Evolutionary conservation across 2,888 invertebrate species (phyloP).

Genomic region (Mactromeris polynyma): DNA sequence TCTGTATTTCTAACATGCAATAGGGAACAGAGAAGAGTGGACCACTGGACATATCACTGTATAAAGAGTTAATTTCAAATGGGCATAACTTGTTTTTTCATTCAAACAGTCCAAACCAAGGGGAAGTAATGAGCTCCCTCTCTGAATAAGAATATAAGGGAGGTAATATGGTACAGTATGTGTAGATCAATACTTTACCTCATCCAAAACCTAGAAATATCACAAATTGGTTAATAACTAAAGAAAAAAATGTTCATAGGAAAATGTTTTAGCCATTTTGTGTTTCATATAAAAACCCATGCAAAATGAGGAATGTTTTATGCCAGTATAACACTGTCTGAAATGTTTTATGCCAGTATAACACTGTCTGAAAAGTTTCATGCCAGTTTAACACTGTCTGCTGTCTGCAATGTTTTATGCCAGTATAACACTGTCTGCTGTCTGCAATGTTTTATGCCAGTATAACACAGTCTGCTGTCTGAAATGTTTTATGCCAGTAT

Average conservation of each 20-base stretch:
- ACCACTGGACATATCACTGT: neutral
- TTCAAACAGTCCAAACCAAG: neutral
- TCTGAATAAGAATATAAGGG: neutral
- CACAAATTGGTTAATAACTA: neutral
- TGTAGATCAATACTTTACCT: conserved; percentile 55
- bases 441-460: too few relatives aligned
- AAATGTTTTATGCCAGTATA: too few relatives aligned
- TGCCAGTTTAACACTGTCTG: too few relatives aligned
- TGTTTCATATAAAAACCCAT: too few relatives aligned
- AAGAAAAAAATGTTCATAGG: neutral
- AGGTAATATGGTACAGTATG: conserved; percentile 21
- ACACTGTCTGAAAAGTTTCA: too few relatives aligned
- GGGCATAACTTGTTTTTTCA: neutral
- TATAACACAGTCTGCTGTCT: too few relatives aligned
- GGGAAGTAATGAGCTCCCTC: neutral
- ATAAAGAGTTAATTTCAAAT: neutral
- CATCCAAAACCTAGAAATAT: conserved; percentile 54
- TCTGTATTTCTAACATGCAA: neutral
- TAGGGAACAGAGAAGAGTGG: neutral
- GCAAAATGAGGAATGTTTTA: too few relatives aligned
- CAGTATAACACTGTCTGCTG: too few relatives aligned
- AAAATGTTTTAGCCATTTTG: too few relatives aligned
- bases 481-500: too few relatives aligned
- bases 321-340: too few relatives aligned
- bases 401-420: too few relatives aligned